phyloP scores from a whole-genome alignment of 2,113 vertebrate genomes.

The Heterochromis multidens region DNA sequence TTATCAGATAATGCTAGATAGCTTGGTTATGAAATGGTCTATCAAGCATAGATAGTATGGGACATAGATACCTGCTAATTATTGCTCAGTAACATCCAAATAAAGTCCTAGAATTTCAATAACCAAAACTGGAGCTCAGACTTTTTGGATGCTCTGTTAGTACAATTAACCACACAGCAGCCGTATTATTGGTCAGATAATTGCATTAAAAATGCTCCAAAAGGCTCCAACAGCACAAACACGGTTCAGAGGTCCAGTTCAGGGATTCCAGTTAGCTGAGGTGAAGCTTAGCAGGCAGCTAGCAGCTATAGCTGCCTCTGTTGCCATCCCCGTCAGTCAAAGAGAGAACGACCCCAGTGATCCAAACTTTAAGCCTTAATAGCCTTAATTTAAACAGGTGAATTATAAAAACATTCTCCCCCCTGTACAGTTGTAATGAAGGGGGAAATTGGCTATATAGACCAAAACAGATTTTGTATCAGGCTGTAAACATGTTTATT shows the following conservation, averaged over 20 bases:
- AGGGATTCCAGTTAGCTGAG: neutral
- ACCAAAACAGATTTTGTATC: neutral
- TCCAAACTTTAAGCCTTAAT: neutral
- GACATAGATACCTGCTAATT: neutral
- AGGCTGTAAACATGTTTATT: neutral
- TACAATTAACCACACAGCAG: neutral
- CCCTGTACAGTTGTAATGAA: accelerated
- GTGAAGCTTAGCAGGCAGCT: neutral
- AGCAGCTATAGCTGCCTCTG: neutral
- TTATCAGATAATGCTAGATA: neutral
- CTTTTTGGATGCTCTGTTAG: neutral
- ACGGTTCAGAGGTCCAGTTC: neutral
- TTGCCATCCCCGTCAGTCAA: neutral
- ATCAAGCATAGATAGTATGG: too few relatives aligned
- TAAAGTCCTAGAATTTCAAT: neutral
- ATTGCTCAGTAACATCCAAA: neutral
- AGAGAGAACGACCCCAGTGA: neutral
- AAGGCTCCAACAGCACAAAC: neutral
- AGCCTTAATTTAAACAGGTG: too few relatives aligned
- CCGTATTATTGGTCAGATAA: neutral
- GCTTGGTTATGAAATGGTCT: too few relatives aligned
- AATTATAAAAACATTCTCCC: neutral
- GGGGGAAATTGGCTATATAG: neutral
- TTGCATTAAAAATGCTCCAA: neutral
- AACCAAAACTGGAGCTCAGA: too few relatives aligned